Evolutionary conservation across 2,113 vertebrate genomes (phyloP).

Genomic region (Paralichthys olivaceus): DNA sequence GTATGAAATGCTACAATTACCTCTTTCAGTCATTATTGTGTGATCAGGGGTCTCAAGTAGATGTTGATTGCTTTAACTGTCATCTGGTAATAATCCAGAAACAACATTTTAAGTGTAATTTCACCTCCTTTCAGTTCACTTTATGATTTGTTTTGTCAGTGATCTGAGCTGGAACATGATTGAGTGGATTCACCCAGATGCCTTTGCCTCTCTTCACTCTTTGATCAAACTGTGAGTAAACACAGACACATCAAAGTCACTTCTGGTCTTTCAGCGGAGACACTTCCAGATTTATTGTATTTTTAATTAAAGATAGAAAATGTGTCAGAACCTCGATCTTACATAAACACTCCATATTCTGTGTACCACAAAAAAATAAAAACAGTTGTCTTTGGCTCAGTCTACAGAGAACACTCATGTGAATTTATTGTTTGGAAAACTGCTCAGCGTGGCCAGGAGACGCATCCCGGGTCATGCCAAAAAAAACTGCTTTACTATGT

Average conservation of each 20-base stretch:
- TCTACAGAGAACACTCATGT: slow-evolving; percentile 26
- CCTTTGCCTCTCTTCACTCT: slow-evolving; percentile 88
- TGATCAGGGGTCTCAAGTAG: not conserved
- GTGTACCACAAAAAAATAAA: slow-evolving; percentile 27
- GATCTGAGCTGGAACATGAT: slow-evolving; percentile 94
- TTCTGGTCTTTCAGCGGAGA: not conserved
- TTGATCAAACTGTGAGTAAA: slow-evolving; percentile 93
- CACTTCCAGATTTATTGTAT: not conserved
- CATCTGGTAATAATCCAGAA: slow-evolving; percentile 67
- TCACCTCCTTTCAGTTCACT: not conserved
- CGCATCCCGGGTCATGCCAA: slow-evolving; percentile 40
- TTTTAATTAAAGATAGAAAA: not conserved
- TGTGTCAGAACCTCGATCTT: slow-evolving; percentile 22
- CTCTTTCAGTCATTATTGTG: not conserved
- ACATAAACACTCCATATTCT: not conserved
- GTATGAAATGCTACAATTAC: not conserved
- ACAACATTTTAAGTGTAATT: not conserved
- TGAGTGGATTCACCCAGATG: slow-evolving; percentile 89
- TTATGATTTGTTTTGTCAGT: slow-evolving; percentile 72
- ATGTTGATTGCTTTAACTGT: slow-evolving; percentile 25
- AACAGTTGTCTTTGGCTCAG: not conserved
- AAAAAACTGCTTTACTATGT: not conserved
- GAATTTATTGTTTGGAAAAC: slow-evolving; percentile 40
- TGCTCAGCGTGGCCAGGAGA: slow-evolving; percentile 8
- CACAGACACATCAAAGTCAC: not conserved